Evolutionary conservation across 2,888 invertebrate genomes (phyloP).

Genomic region (Nephrocerus scutellatus): DNA sequence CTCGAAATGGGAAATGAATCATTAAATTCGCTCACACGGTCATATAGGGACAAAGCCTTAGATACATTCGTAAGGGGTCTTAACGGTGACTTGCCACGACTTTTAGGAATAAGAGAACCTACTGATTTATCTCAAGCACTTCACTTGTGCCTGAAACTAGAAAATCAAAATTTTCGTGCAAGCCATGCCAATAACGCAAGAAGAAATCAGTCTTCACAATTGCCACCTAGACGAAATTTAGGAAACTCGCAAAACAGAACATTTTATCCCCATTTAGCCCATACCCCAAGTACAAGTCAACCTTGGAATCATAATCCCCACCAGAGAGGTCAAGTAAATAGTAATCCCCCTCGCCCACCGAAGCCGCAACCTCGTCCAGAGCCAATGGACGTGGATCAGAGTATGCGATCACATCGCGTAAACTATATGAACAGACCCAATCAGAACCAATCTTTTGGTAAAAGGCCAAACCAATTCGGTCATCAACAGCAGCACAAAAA

Average conservation of each 20-base stretch:
- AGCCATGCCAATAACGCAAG: slow-evolving; percentile 2
- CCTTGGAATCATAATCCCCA: slow-evolving; percentile 2
- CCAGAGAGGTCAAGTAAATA: not conserved
- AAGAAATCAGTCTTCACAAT: slow-evolving; percentile 4
- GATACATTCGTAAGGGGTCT: slow-evolving; percentile 1
- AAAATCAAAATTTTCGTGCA: slow-evolving; percentile 11
- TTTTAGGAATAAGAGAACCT: slow-evolving; percentile 2
- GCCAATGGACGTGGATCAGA: slow-evolving; percentile 9
- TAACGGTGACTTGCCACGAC: not conserved
- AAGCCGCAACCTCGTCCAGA: slow-evolving; percentile 8
- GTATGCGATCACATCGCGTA: slow-evolving; percentile 5
- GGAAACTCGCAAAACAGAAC: slow-evolving; percentile 1
- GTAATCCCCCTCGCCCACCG: slow-evolving; percentile 6
- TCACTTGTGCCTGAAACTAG: slow-evolving; percentile 4
- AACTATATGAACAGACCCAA: slow-evolving; percentile 14
- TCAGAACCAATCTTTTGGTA: slow-evolving; percentile 1
- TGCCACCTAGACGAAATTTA: slow-evolving; percentile 5
- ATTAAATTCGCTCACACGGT: not conserved
- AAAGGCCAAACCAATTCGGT: not conserved
- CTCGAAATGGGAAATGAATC: not conserved
- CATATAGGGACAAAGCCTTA: slow-evolving; percentile 1
- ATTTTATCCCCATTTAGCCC: slow-evolving; percentile 14
- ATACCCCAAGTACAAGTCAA: slow-evolving; percentile 9
- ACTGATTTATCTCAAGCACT: not conserved
- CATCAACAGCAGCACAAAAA: not conserved